phyloP scores from a whole-genome alignment of 2,797 vertebrate genomes.

The Neopelma chrysocephalum region DNA sequence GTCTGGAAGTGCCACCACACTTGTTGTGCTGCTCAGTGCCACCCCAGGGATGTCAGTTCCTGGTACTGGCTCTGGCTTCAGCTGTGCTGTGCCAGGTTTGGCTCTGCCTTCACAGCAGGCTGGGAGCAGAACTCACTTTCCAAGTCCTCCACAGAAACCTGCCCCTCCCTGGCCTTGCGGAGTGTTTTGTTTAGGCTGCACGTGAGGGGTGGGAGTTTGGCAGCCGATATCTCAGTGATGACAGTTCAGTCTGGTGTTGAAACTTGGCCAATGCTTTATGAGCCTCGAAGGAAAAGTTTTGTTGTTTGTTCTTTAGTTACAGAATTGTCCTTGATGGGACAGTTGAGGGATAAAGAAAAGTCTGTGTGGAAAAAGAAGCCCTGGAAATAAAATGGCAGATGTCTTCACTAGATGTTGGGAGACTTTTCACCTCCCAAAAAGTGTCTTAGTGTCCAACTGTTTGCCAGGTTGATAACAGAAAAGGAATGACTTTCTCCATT shows the following conservation, averaged over 20 bases:
- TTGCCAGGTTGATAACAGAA: neutral
- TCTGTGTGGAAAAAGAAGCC: neutral
- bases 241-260: slow-evolving; percentile 32
- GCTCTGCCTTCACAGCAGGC: neutral
- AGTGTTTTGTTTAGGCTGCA: neutral
- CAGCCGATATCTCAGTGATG: neutral
- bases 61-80: neutral
- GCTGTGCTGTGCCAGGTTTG: neutral
- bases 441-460: neutral
- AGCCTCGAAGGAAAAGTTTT: slow-evolving; percentile 25
- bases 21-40: neutral
- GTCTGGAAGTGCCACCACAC: neutral
- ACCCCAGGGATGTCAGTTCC: neutral
- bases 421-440: neutral
- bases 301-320: slow-evolving; percentile 12
- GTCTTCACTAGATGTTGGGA: neutral
- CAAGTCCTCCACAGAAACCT: neutral
- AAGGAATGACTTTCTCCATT: neutral
- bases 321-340: neutral
- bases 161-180: neutral
- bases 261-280: slow-evolving; percentile 14
- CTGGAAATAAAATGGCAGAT: neutral
- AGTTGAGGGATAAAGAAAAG: neutral
- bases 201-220: slow-evolving; percentile 39
- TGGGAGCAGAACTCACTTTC: neutral